These are phyloP conservation scores for Ferdinandea cuprea DNA, from an alignment of 2,888 invertebrate genomes.

Conservation along the genomic window DNA sequence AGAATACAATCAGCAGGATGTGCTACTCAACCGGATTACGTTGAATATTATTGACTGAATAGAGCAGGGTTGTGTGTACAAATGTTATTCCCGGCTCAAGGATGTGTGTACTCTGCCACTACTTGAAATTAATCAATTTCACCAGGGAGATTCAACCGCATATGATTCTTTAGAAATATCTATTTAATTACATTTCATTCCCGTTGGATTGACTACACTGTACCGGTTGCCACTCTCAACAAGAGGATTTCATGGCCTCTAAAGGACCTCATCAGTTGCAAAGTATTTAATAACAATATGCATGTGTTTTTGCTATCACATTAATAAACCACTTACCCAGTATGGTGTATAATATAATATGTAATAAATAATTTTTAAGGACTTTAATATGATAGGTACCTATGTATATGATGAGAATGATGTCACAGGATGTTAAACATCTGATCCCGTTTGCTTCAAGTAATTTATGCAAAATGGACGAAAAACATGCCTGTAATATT, in stretches of 20 bases:
- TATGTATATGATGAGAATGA: neutral
- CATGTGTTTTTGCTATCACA: too few species aligned
- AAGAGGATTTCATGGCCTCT: conserved; percentile 11
- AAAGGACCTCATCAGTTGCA: conserved; percentile 46
- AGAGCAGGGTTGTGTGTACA: neutral
- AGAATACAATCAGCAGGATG: conserved; percentile 24
- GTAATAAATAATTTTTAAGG: conserved; percentile 58
- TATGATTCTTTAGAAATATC: conserved; percentile 54
- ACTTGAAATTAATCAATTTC: conserved; percentile 65
- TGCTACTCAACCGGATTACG: conserved; percentile 50
- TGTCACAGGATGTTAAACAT: conserved; percentile 34
- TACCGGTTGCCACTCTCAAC: neutral
- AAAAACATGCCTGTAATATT: neutral
- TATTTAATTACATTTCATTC: conserved; percentile 63
- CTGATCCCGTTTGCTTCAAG: conserved; percentile 31
- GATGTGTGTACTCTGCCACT: conserved; percentile 21
- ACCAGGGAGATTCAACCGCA: conserved; percentile 25
- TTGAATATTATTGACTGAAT: conserved; percentile 28
- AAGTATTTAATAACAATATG: too few species aligned
- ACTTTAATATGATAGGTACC: conserved; percentile 14
- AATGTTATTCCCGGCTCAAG: conserved; percentile 3
- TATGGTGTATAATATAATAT: conserved; percentile 22
- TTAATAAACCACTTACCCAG: conserved; percentile 34
- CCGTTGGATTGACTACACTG: neutral
- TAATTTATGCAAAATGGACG: conserved; percentile 45